A percentile compares a stretch with the other conserved stretches of the same genome.
phyloP scores from a whole-genome alignment of 2,113 vertebrate genomes.

The Zingel zingel region DNA sequence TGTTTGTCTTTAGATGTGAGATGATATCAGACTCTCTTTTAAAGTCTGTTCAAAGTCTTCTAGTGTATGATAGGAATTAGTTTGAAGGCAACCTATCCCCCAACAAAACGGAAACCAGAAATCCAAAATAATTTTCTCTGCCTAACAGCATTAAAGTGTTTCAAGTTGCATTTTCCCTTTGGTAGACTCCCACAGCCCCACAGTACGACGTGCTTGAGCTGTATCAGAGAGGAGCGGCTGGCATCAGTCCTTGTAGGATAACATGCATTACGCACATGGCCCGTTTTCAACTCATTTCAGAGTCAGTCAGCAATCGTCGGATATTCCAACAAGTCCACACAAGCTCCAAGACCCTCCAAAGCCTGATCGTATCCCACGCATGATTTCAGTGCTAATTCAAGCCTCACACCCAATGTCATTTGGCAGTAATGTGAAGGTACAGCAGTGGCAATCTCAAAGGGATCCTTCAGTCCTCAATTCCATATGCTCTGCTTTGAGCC shows the following conservation, averaged over 20 bases:
- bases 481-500: slow-evolving; percentile 74
- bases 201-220: slow-evolving; percentile 4
- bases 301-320: slow-evolving; percentile 33
- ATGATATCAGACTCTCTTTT: too few relatives aligned
- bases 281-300: slow-evolving; percentile 38
- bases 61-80: too few relatives aligned
- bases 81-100: not conserved
- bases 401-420: slow-evolving; percentile 66
- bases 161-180: not conserved
- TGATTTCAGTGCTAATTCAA: slow-evolving; percentile 74
- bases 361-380: slow-evolving; percentile 60
- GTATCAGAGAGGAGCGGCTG: not conserved
- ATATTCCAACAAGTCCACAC: slow-evolving; percentile 26
- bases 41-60: too few relatives aligned
- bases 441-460: slow-evolving; percentile 58
- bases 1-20: too few relatives aligned
- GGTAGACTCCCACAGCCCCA: slow-evolving; percentile 20
- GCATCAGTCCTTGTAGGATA: slow-evolving; percentile 29
- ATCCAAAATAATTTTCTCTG: not conserved
- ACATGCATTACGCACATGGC: slow-evolving; percentile 42
- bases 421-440: slow-evolving; percentile 59
- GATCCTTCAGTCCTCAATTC: slow-evolving; percentile 62
- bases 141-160: not conserved
- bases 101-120: not conserved
- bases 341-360: slow-evolving; percentile 30